These are phyloP conservation scores for Fabriciana adippe DNA, from an alignment of 2,888 invertebrate species.

Conservation along the genomic window DNA sequence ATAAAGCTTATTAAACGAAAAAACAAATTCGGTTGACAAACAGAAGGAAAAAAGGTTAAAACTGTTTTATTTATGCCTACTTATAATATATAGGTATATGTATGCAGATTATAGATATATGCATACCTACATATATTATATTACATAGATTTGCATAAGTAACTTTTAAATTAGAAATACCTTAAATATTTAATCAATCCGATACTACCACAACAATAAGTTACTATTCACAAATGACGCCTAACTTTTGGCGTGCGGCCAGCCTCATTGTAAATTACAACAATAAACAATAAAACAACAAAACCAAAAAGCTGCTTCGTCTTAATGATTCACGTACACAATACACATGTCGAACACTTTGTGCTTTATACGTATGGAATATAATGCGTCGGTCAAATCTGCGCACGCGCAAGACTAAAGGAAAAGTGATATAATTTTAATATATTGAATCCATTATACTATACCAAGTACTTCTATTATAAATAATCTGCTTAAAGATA, in stretches of 20 bases:
- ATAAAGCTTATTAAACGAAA: too few relatives aligned
- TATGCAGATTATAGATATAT: too few relatives aligned
- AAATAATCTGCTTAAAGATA: constrained; percentile 1
- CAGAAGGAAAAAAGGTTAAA: too few relatives aligned
- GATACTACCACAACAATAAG: constrained; percentile 40
- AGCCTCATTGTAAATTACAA: constrained; percentile 60
- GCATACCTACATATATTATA: background rate
- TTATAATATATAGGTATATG: too few relatives aligned
- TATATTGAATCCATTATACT: background rate
- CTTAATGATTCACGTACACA: constrained; percentile 79
- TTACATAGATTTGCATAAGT: background rate
- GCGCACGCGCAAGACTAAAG: constrained; percentile 18
- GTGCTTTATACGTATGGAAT: constrained; percentile 48
- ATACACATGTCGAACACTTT: constrained; percentile 75
- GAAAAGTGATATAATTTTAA: background rate
- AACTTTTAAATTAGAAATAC: constrained; percentile 17
- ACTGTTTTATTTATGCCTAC: too few relatives aligned
- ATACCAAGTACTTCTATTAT: background rate
- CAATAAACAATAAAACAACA: constrained; percentile 77
- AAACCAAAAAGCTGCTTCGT: constrained; percentile 68
- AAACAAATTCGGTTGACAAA: too few relatives aligned
- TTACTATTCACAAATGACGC: constrained; percentile 44
- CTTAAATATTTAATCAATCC: constrained; percentile 27
- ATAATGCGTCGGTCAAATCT: constrained; percentile 17
- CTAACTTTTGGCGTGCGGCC: constrained; percentile 62